Evolutionary conservation across 2,888 invertebrate genomes (phyloP).

Genomic region (Miltochrista miniata): DNA sequence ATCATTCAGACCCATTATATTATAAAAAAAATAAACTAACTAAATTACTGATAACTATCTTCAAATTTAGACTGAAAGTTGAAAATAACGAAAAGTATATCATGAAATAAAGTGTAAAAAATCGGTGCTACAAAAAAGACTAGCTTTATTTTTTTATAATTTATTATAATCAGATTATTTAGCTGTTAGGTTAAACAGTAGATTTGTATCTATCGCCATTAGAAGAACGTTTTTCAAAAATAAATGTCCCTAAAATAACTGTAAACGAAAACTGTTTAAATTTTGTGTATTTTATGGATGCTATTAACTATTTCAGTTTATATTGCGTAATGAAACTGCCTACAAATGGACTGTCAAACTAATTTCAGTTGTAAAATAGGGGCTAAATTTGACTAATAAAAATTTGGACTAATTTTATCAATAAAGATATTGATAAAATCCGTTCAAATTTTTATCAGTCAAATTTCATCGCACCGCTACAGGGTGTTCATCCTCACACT

Average conservation of each 20-base stretch:
- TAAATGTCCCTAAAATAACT: background rate
- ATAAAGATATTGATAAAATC: too few species aligned
- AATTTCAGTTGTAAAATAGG: background rate
- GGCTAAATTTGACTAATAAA: background rate
- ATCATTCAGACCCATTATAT: background rate
- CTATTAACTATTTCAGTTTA: background rate
- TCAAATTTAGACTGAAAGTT: background rate
- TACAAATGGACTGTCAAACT: background rate
- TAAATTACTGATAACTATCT: background rate
- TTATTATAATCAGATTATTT: background rate
- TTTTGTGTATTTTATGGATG: background rate
- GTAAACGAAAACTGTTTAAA: background rate
- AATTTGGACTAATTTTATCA: too few species aligned
- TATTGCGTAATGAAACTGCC: background rate
- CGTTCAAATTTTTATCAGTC: too few species aligned
- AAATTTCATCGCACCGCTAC: too few species aligned
- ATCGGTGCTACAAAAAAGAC: background rate
- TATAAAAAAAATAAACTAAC: too few species aligned
- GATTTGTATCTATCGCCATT: background rate
- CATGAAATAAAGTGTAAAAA: background rate
- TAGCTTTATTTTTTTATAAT: background rate
- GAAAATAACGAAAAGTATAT: background rate
- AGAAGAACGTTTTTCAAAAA: background rate
- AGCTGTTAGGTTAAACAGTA: background rate
- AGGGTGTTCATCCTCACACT: too few species aligned